Conservation (phyloP, 2,113 vertebrate species). For the Trematocara nigrifrons region DNA sequence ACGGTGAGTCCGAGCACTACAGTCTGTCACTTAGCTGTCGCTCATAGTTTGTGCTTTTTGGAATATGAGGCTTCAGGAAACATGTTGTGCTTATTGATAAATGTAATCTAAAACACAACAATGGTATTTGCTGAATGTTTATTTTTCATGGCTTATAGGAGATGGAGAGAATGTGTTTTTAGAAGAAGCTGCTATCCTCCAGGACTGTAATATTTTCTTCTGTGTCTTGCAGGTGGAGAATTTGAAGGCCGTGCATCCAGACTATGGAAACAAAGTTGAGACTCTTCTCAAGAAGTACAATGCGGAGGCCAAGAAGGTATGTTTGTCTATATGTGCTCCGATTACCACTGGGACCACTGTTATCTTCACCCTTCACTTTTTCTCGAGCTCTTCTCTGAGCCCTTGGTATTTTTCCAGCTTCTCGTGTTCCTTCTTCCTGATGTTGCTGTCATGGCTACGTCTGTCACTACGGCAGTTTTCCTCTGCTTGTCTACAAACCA, state of each 20-base stretch:
- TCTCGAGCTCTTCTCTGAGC: neutral
- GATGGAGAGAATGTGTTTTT: neutral
- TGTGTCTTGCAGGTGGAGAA: slow-evolving; percentile 78
- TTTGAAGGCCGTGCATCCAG: slow-evolving; percentile 77
- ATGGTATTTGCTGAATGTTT: neutral
- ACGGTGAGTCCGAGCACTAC: slow-evolving; percentile 68
- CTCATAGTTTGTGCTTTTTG: neutral
- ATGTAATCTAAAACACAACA: neutral
- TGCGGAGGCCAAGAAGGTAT: slow-evolving; percentile 76
- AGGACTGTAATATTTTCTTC: neutral
- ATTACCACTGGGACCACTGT: neutral
- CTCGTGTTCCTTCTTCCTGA: no score
- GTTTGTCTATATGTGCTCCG: neutral
- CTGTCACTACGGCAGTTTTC: no score
- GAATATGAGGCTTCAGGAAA: neutral
- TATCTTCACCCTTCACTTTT: neutral
- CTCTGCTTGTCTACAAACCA: no score
- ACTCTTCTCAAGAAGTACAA: slow-evolving; percentile 80
- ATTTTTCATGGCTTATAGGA: neutral
- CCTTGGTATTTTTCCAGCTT: neutral
- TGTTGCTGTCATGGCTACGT: no score
- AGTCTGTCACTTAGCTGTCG: rapidly evolving
- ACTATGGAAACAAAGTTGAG: slow-evolving; percentile 81
- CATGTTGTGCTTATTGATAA: neutral
- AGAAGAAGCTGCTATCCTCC: neutral